Percentiles rank a stretch among this genome's conserved stretches.
Conservation (phyloP, 2,888 invertebrate genomes). For the Tricholauxania praeusta region DNA sequence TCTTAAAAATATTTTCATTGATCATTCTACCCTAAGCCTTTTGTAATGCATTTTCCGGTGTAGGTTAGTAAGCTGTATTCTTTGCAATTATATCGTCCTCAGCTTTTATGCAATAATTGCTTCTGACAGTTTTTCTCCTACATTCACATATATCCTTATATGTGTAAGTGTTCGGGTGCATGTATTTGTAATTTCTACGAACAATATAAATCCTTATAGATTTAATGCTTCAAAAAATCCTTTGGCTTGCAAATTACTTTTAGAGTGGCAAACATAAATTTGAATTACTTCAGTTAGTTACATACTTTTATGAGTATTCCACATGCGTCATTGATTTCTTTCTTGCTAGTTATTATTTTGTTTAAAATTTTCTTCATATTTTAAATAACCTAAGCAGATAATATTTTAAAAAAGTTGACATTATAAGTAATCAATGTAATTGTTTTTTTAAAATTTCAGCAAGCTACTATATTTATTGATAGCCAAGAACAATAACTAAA, state of each 20-base stretch:
- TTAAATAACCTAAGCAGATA: background rate
- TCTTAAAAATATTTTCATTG: too few relatives aligned
- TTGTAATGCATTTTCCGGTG: background rate
- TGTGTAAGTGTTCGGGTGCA: too few relatives aligned
- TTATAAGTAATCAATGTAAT: too few relatives aligned
- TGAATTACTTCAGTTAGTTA: slow-evolving; percentile 35
- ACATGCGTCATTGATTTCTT: slow-evolving; percentile 21
- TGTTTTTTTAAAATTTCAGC: too few relatives aligned
- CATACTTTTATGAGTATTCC: slow-evolving; percentile 40
- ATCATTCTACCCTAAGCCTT: too few relatives aligned
- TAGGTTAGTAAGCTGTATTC: slow-evolving; percentile 14
- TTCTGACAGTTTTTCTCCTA: slow-evolving; percentile 3
- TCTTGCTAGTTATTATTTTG: slow-evolving; percentile 1
- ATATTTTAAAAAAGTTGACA: too few relatives aligned
- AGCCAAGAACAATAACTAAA: too few relatives aligned
- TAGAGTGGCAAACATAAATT: slow-evolving; percentile 16
- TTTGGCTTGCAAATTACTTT: slow-evolving; percentile 11
- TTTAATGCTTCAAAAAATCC: slow-evolving; percentile 10
- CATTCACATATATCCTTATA: too few relatives aligned
- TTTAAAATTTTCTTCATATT: slow-evolving; percentile 7
- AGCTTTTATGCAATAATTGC: slow-evolving; percentile 29
- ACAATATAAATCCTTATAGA: background rate
- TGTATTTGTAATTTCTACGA: too few relatives aligned
- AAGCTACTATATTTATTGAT: too few relatives aligned
- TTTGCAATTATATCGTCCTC: slow-evolving; percentile 14